Base-by-base conservation (phyloP, 2,888 invertebrate genomes). In the Rhabditoides inermis region DNA sequence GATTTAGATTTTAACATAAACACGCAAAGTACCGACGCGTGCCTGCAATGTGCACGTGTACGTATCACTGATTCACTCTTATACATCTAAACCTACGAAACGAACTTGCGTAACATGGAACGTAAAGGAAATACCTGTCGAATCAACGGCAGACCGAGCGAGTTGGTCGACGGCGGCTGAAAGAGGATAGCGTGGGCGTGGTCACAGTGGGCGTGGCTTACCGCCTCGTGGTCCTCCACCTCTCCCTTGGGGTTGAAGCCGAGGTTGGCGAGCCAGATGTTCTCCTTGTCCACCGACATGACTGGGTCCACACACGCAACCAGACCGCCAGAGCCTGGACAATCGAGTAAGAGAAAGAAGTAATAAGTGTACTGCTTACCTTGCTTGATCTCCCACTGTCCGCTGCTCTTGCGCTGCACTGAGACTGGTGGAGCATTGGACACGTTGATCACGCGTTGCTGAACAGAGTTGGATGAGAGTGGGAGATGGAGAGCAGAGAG, bases 391-490 rank as follows among this genome's bases (percentile, higher is more conserved):
- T 68, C 65, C 70, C 70, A 72, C 27, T 55, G 53, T 36, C 70
- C 70, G 30, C 63, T 62, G 18, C 55, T 52, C 45, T 58, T 62
- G 6, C 65, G 40, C 40, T 56, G 57, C 40, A 72, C 56, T 6
- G 69, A 68, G 12, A 72, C 72, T 2, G 72, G 72, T 32, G 72
- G 72, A 23, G 72, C 72, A 51, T 72, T 72, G 12, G 69, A 69
- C 18, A 72, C 70, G 55, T 70, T 70, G 55, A 72, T 72, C 15
- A 72, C 72, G 35, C 72, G 58, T 60, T 70, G 68, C 68, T 70
- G 47, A 51, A 65, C 48, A 2, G 22, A 36, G 10, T 44, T 44
- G 15, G 7, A n/a, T 40, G 7, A 10, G 7, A 12, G 1, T n/a
- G 18, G 7, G 12, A 26, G 44, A 25, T 7, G 25, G 12, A 26